These are phyloP conservation scores for Parambassis ranga DNA, from an alignment of 2,797 vertebrate genomes.

Conservation along the genomic window DNA sequence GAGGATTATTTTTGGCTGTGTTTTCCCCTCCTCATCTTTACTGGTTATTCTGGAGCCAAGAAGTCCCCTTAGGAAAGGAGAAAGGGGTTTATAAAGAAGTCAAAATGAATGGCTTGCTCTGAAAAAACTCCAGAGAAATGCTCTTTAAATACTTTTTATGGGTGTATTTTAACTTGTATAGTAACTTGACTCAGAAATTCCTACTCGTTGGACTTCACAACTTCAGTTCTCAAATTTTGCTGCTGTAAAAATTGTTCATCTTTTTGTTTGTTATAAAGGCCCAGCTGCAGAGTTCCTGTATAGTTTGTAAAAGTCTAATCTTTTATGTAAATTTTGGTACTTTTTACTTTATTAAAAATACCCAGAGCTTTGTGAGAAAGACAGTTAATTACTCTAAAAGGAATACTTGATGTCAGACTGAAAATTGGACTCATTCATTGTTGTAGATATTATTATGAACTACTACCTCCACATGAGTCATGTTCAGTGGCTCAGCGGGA, in stretches of 20 bases:
- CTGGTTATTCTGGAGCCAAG: slow-evolving; percentile 65
- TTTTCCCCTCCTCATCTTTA: slow-evolving; percentile 73
- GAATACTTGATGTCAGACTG: slow-evolving; percentile 13
- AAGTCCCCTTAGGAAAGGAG: slow-evolving; percentile 56
- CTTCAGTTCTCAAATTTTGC: slow-evolving; percentile 49
- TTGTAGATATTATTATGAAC: not conserved
- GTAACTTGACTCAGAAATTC: slow-evolving; percentile 65
- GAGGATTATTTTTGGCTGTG: slow-evolving; percentile 60
- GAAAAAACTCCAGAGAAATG: slow-evolving; percentile 48
- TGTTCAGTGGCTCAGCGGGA: slow-evolving; percentile 19
- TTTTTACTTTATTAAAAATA: slow-evolving; percentile 54
- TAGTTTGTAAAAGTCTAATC: slow-evolving; percentile 18
- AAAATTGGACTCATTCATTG: slow-evolving; percentile 16
- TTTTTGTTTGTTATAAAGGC: slow-evolving; percentile 29
- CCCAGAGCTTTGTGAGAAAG: slow-evolving; percentile 28
- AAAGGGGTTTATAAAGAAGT: slow-evolving; percentile 69
- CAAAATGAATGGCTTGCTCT: slow-evolving; percentile 68
- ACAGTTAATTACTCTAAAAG: slow-evolving; percentile 23
- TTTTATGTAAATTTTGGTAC: not conserved
- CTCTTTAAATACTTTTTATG: slow-evolving; percentile 80
- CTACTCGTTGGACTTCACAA: slow-evolving; percentile 57
- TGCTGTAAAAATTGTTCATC: slow-evolving; percentile 44
- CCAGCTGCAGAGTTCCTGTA: slow-evolving; percentile 6
- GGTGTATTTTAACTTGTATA: slow-evolving; percentile 69
- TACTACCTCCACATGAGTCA: slow-evolving; percentile 13